Percentiles rank a stretch among this genome's conserved stretches.
Conservation (phyloP, 2,113 vertebrate genomes). For the Muntiacus reevesi region DNA sequence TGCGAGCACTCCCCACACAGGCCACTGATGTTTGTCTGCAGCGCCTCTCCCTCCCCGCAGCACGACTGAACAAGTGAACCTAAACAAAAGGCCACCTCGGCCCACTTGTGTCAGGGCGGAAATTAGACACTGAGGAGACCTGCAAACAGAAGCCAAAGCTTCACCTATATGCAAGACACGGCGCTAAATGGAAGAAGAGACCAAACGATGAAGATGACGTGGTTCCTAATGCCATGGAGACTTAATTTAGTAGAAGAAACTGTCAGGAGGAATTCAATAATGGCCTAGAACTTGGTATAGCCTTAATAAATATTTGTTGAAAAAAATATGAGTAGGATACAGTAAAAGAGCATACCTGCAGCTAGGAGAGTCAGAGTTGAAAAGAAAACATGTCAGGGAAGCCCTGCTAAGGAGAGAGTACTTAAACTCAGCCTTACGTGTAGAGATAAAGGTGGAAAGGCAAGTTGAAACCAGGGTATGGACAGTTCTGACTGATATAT, state of each 20-base stretch:
- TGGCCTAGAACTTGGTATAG: neutral
- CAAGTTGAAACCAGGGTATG: neutral
- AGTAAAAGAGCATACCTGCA: neutral
- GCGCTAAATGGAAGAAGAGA: neutral
- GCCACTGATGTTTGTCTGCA: no score
- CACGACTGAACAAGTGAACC: no score
- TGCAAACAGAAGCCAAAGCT: neutral
- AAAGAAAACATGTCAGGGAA: neutral
- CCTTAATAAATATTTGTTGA: neutral
- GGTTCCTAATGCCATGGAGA: neutral
- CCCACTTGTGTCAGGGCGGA: no score
- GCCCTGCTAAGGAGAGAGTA: neutral
- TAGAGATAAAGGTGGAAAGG: neutral
- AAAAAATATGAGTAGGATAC: neutral
- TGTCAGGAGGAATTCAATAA: neutral
- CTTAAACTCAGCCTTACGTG: neutral
- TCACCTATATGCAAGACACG: neutral
- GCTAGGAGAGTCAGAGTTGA: neutral
- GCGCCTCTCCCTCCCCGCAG: no score
- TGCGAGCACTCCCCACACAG: no score
- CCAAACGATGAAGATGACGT: neutral
- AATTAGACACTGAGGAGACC: no score
- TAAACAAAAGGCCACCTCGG: no score
- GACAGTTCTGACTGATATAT: neutral
- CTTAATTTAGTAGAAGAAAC: neutral